Conservation (phyloP, 2,797 vertebrate species). For the Sandelia bainsii region DNA sequence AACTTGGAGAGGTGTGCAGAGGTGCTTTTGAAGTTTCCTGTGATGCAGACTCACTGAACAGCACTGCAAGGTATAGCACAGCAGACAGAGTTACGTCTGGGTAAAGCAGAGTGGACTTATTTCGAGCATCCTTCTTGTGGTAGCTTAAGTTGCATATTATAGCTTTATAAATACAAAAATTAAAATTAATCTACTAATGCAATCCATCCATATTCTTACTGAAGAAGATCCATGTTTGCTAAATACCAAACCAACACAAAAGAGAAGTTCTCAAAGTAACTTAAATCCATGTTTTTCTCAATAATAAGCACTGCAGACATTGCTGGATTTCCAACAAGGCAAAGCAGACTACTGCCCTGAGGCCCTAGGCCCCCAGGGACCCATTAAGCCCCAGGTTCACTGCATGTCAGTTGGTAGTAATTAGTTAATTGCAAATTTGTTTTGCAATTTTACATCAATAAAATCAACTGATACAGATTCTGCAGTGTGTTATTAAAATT, state of each 20-base stretch:
- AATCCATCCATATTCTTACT: not conserved
- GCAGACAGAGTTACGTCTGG: too few relatives aligned
- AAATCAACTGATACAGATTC: not conserved
- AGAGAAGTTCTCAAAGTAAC: not conserved
- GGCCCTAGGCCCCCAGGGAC: conserved; percentile 24
- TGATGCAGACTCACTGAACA: too few relatives aligned
- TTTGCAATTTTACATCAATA: conserved; percentile 2
- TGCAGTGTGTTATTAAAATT: not conserved
- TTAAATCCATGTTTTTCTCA: not conserved
- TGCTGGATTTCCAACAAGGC: conserved; percentile 30
- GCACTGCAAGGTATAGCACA: too few relatives aligned
- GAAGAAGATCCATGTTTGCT: not conserved
- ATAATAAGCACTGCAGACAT: not conserved
- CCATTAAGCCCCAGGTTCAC: conserved; percentile 4
- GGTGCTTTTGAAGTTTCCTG: too few relatives aligned
- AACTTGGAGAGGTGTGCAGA: too few relatives aligned
- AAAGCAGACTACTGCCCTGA: conserved; percentile 12
- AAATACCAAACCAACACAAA: not conserved
- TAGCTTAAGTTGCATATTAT: too few relatives aligned
- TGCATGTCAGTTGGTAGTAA: conserved; percentile 14
- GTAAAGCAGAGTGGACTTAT: too few relatives aligned
- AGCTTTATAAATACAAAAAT: not conserved
- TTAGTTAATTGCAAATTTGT: conserved; percentile 16
- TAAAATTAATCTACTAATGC: too few relatives aligned
- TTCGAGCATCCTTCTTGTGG: too few relatives aligned